Base-by-base conservation (phyloP, 23 tunicate species). In the Phallusia fumigata region DNA sequence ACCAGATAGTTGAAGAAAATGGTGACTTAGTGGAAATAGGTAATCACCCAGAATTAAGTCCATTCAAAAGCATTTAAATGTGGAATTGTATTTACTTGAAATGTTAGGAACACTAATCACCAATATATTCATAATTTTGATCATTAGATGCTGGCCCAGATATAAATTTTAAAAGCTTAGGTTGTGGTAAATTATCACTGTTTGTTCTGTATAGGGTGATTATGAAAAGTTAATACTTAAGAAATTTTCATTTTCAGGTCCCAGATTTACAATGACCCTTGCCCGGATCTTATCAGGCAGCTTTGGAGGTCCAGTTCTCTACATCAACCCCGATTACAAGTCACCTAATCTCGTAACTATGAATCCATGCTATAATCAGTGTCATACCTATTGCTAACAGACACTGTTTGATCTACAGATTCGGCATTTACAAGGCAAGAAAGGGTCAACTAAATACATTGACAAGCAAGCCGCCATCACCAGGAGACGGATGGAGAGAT, bases 1-100 rank as follows among this genome's bases (percentile, higher is more conserved):
- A 89, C 64, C 97, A 92, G 74, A 91, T 91, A 36, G 84, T 88
- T 30, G 87, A 53, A 0, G 97, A 92, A 65, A 88, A 88, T 77
- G 92, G 92, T 13, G 97, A 92, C 49, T 58, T 88, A 74, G 92
- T 86, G 18, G 97, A 92, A 88, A 92, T 92, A 16, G 97, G 93
- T 88, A 47, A 21, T 12, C 18, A n/a, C 19, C 19, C 19, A 19
- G 65, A n/a, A n/a, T n/a, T n/a, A n/a, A n/a, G n/a, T n/a, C n/a
- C n/a, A 18, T 18, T 18, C 19, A 18, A 52, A 18, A 19, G 19
- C 18, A 18, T 18, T 18, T 18, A 52, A 52, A 52, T 18, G 18
- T 52, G 19, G 19, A 52, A 18, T 18, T 52, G 18, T 52, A 19
- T 52, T 52, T 52, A 19, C 65, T 18, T 18, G 84, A 10, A 75